Evolutionary conservation across 2,113 vertebrate genomes (phyloP), one percentile per base, ranked within the genome.

Genomic region (Crocuta crocuta): DNA sequence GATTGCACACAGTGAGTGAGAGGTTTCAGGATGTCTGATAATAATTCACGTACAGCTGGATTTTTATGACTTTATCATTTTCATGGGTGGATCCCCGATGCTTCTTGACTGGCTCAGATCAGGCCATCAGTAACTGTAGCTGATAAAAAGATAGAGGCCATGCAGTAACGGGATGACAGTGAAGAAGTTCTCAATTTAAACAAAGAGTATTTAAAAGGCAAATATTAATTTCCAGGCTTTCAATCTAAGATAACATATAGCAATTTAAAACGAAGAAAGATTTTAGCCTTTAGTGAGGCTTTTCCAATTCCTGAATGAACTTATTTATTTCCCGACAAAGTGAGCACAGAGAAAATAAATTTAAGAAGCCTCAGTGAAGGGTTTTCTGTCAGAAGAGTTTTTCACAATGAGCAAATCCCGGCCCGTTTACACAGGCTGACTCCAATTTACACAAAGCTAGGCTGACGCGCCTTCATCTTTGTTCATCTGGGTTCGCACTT

Each of bases 221-320:
- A 55, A 71, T 66, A 81, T 82, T n/a, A 86, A 53, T 71, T n/a
- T 7, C 8, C 45, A 50, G 5, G 5, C 9, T 88, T 87, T 94
- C 63, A 43, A n/a, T 79, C 43, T 73, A 68, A 78, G 50, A 61
- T 70, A 1, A 35, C 21, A 4, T 26, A 7, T 28, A 31, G 61
- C 24, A 61, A 70, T 53, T 48, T 43, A 24, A 71, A 55, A 85
- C 43, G 35, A 28, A 73, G 61, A 85, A 26, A 87, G 35, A 76
- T 66, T 92, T 89, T 48, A 43, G 65, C 39, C 5, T 92, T 17
- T 50, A 50, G 3, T 80, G 16, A 26, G 35, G 23, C 33, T 89
- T 90, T 98, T 76, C 39, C 73, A 33, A 68, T 58, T 93, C 15
- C n/a, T 80, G 63, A 91, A 11, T 95, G 21, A 85, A 73, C 9